Conservation (phyloP, 1,140 invertebrate genomes). For the Drosophila nannoptera region DNA sequence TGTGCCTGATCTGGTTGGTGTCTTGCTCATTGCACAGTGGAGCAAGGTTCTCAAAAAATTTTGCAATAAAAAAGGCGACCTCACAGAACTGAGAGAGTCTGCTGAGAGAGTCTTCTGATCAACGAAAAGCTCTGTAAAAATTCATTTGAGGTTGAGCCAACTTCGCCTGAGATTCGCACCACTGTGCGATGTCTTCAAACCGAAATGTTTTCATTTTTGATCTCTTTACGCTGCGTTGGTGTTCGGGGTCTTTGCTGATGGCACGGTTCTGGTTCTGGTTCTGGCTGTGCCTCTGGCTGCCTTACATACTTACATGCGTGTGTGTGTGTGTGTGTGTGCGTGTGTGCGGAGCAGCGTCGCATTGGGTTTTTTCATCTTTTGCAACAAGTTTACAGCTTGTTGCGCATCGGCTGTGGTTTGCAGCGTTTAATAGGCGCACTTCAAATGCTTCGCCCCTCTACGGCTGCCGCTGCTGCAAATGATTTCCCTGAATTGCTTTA, state of each 20-base stretch:
- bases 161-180: background rate
- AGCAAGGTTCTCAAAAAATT: background rate
- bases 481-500: slow-evolving; percentile 76
- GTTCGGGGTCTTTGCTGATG: slow-evolving; percentile 40
- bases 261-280: slow-evolving; percentile 32
- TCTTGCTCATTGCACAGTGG: slow-evolving; percentile 30
- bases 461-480: slow-evolving; percentile 46
- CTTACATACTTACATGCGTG: slow-evolving; percentile 15
- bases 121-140: too few relatives aligned
- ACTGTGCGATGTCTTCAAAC: slow-evolving; percentile 38
- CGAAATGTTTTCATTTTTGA: slow-evolving; percentile 74
- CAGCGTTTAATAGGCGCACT: slow-evolving; percentile 70
- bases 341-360: slow-evolving; percentile 21
- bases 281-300: slow-evolving; percentile 1
- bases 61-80: background rate
- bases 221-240: slow-evolving; percentile 75
- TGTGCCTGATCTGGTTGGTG: slow-evolving; percentile 44
- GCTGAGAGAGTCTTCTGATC: too few relatives aligned
- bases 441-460: slow-evolving; percentile 53
- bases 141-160: too few relatives aligned
- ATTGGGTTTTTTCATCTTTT: slow-evolving; percentile 64
- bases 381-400: slow-evolving; percentile 77
- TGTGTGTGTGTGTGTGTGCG: slow-evolving; percentile 9
- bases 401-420: slow-evolving; percentile 70
- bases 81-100: too few relatives aligned